Evolutionary conservation across 2,888 invertebrate genomes (phyloP).

Genomic region (Sinelater perroti): DNA sequence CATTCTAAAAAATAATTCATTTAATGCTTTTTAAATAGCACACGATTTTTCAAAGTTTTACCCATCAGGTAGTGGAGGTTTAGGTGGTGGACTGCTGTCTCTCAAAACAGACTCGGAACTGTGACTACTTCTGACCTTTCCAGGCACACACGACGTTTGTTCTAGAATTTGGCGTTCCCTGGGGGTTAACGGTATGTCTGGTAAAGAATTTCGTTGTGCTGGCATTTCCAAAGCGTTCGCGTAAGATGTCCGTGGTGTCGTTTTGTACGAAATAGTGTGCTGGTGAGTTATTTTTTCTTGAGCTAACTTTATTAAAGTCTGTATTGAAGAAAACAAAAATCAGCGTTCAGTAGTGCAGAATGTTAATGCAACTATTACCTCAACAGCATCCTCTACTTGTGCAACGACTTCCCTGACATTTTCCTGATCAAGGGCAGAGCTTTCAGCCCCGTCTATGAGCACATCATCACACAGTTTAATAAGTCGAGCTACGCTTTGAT

Average conservation of each 20-base stretch:
- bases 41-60: slow-evolving; percentile 48
- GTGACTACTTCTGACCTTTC: slow-evolving; percentile 74
- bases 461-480: slow-evolving; percentile 92
- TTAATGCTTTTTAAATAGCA: background rate
- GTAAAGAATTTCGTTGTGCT: slow-evolving; percentile 72
- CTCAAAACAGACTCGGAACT: slow-evolving; percentile 83
- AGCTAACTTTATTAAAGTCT: slow-evolving; percentile 80
- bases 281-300: slow-evolving; percentile 78
- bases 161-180: slow-evolving; percentile 76
- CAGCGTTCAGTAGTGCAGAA: background rate
- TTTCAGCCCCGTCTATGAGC: slow-evolving; percentile 76
- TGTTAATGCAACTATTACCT: slow-evolving; percentile 59
- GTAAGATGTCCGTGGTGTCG: slow-evolving; percentile 60
- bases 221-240: slow-evolving; percentile 59
- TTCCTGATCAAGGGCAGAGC: slow-evolving; percentile 69
- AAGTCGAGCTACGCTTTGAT: slow-evolving; percentile 84
- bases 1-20: slow-evolving; percentile 36
- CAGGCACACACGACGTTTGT: slow-evolving; percentile 60
- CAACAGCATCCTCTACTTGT: slow-evolving; percentile 77
- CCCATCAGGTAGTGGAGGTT: slow-evolving; percentile 87
- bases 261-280: slow-evolving; percentile 52
- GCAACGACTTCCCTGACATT: slow-evolving; percentile 75
- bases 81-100: slow-evolving; percentile 80
- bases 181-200: slow-evolving; percentile 85
- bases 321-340: slow-evolving; percentile 37